phyloP scores from a whole-genome alignment of 2,113 vertebrate species.

The Passer montanus region DNA sequence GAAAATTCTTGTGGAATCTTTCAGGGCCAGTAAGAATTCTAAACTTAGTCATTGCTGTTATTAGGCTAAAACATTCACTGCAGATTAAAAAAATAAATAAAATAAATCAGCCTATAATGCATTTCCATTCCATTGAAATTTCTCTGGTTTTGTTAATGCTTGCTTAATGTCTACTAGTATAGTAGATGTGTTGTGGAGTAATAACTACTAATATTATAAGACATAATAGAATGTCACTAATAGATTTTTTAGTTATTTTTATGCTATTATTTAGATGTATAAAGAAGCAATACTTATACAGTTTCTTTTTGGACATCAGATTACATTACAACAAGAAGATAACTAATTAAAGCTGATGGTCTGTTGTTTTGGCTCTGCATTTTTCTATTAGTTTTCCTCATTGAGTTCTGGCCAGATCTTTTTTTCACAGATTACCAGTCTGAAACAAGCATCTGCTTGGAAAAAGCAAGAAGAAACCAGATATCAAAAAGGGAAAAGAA shows the following conservation, averaged over 20 bases:
- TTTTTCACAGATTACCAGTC: background rate
- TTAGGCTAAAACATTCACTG: background rate
- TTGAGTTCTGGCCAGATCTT: background rate
- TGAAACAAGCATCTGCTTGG: background rate
- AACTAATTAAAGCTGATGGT: background rate
- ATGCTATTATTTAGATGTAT: background rate
- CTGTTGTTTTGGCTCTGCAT: background rate
- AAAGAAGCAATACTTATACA: background rate
- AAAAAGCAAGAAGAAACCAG: background rate
- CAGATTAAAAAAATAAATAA: background rate
- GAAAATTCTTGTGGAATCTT: background rate
- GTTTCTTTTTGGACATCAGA: background rate
- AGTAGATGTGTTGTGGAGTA: background rate
- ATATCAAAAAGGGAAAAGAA: background rate
- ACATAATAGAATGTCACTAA: background rate
- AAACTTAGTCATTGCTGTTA: background rate
- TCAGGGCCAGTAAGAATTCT: background rate
- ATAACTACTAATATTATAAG: slow-evolving; percentile 1
- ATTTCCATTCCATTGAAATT: background rate
- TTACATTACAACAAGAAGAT: background rate
- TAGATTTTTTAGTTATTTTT: slow-evolving; percentile 6
- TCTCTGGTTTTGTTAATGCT: slow-evolving; percentile 24
- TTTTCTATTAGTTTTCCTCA: background rate
- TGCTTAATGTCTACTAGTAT: slow-evolving; percentile 1
- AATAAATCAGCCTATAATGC: background rate